These are phyloP conservation scores for Rhipidura dahli DNA, from an alignment of 2,113 vertebrate species.

Conservation along the genomic window DNA sequence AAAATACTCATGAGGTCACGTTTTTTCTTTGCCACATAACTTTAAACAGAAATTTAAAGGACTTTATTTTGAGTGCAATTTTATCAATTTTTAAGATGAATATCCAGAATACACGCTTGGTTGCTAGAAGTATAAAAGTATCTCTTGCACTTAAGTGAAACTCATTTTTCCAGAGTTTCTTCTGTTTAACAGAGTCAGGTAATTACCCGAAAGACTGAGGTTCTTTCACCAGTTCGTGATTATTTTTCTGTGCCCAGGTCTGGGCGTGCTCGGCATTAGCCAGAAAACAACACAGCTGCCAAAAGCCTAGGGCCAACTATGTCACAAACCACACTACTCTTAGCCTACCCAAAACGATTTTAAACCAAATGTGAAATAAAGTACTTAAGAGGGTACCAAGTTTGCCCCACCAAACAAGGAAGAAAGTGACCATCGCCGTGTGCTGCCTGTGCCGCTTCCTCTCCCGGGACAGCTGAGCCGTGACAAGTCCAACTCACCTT, in stretches of 20 bases:
- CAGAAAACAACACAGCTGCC: neutral
- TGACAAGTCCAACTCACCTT: neutral
- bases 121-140: fast-evolving
- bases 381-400: neutral
- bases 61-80: neutral
- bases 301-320: neutral
- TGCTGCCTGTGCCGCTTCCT: too few species aligned
- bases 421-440: neutral
- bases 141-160: neutral
- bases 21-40: neutral
- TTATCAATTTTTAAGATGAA: neutral
- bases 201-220: neutral
- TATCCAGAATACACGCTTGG: neutral
- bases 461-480: neutral
- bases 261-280: neutral
- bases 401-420: fast-evolving
- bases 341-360: neutral
- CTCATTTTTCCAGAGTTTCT: neutral
- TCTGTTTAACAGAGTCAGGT: neutral
- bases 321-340: neutral
- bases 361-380: neutral
- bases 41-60: neutral
- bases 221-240: neutral
- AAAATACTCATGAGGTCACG: fast-evolving
- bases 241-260: neutral